These are phyloP conservation scores for Flexamia atlantica DNA, from an alignment of 2,888 invertebrate genomes.

Conservation along the genomic window DNA sequence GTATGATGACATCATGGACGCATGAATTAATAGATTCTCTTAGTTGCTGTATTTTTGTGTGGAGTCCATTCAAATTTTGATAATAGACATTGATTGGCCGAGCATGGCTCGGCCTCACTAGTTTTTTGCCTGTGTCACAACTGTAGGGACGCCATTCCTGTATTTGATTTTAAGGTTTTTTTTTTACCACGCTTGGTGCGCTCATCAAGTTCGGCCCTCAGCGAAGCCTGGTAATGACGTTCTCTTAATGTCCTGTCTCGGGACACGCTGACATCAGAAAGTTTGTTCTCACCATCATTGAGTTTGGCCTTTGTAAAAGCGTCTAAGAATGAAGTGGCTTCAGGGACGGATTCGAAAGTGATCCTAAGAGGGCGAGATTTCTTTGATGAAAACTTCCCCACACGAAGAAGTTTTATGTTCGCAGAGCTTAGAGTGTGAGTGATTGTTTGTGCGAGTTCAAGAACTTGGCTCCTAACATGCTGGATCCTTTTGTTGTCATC, in stretches of 20 bases:
- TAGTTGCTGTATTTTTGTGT: neutral
- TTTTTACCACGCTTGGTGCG: neutral
- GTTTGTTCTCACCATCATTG: neutral
- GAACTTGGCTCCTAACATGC: neutral
- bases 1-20: neutral
- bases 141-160: constrained; percentile 3
- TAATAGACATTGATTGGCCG: neutral
- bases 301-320: neutral
- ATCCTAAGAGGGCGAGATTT: constrained; percentile 1
- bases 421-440: neutral
- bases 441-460: neutral
- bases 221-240: neutral
- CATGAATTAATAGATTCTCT: neutral
- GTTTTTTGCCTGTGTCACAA: constrained; percentile 23
- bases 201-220: neutral
- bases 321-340: neutral
- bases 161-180: constrained; percentile 7
- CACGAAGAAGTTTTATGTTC: neutral
- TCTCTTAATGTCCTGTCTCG: neutral
- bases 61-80: constrained; percentile 32
- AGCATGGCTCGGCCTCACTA: neutral
- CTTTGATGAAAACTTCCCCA: neutral
- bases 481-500: neutral
- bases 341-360: neutral
- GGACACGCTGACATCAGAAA: neutral